Conservation (phyloP, 2,888 invertebrate species). For the Entomobrya proxima region DNA sequence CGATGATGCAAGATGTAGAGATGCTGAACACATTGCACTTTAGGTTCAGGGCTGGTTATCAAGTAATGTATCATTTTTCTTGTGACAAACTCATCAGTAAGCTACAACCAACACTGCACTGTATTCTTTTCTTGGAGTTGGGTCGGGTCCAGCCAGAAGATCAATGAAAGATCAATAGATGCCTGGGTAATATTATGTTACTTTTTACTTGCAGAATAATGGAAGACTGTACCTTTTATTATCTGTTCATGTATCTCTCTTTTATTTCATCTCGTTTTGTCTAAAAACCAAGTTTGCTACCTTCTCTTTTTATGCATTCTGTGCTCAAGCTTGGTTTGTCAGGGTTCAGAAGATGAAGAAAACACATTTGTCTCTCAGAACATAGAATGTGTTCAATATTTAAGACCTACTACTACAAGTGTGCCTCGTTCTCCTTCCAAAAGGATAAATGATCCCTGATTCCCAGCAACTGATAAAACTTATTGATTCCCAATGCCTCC, state of each 20-base stretch:
- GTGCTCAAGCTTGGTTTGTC: neutral
- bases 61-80: neutral
- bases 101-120: too few relatives aligned
- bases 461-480: constrained; percentile 50
- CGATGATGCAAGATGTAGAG: neutral
- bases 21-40: neutral
- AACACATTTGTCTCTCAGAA: too few relatives aligned
- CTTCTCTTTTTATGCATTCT: neutral
- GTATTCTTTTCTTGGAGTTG: neutral
- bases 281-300: constrained; percentile 14
- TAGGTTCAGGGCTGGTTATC: constrained; percentile 22
- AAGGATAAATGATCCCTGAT: constrained; percentile 49
- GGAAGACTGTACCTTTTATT: constrained; percentile 15
- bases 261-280: neutral
- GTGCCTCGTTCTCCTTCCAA: neutral
- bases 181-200: too few relatives aligned
- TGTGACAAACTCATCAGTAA: constrained; percentile 28
- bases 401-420: too few relatives aligned
- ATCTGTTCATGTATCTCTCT: constrained; percentile 37
- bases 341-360: too few relatives aligned
- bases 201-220: neutral
- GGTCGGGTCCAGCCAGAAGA: neutral
- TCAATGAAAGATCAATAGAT: neutral
- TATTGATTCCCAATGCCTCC: constrained; percentile 25
- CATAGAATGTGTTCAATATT: too few relatives aligned